Evolutionary conservation across 2,797 vertebrate species (phyloP).

Genomic region (Xyrichtys novacula): DNA sequence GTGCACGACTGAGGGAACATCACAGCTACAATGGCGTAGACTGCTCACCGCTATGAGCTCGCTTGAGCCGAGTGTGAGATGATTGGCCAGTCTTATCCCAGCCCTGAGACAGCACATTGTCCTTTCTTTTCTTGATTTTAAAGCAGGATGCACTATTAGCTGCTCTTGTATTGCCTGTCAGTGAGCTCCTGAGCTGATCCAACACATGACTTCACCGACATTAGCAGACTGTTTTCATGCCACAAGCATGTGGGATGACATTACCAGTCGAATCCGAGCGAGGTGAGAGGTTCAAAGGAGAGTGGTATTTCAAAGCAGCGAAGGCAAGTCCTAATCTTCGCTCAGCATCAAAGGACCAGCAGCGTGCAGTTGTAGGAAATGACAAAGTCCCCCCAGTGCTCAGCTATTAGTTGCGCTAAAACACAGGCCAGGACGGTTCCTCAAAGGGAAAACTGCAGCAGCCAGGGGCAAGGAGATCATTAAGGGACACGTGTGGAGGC

Average conservation of each 20-base stretch:
- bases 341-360: conserved; percentile 72
- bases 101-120: too few species aligned
- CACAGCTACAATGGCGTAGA: too few species aligned
- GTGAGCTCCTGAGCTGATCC: not conserved
- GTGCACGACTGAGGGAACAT: too few species aligned
- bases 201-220: conserved; percentile 6
- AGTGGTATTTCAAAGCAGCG: conserved; percentile 73
- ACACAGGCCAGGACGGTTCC: conserved; percentile 74
- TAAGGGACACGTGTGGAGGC: conserved; percentile 64
- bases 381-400: conserved; percentile 71
- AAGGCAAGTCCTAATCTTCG: conserved; percentile 73
- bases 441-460: conserved; percentile 69
- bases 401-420: conserved; percentile 78
- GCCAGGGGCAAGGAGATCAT: conserved; percentile 69
- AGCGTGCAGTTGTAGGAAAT: conserved; percentile 73
- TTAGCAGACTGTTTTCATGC: not conserved
- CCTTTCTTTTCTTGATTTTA: too few species aligned
- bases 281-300: conserved; percentile 71
- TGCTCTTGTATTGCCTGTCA: not conserved
- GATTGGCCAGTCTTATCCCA: too few species aligned
- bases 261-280: conserved; percentile 31
- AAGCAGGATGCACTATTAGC: not conserved
- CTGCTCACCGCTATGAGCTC: too few species aligned
- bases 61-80: too few species aligned
- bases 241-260: conserved; percentile 34